Base-by-base conservation (phyloP, 2,113 vertebrate genomes). In the Puffinus mauretanicus region DNA sequence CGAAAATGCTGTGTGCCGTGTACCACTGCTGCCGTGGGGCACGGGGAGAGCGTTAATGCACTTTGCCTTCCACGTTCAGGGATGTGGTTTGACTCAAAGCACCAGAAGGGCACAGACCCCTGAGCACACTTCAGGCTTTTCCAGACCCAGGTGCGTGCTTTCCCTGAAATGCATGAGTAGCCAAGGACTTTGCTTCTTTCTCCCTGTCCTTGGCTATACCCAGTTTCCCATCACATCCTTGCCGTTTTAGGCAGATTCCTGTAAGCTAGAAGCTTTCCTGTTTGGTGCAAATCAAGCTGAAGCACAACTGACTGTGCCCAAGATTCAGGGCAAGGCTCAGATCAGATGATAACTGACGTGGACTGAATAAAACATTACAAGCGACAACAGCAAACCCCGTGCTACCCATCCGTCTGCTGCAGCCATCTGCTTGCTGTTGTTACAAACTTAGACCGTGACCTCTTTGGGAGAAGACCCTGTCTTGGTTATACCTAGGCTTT, bases 31-130 rank as follows among this genome's bases (percentile, higher is more conserved):
- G 52, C 24, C 3, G 0, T 8, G 73, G 57, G 26, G 8, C 25
- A 10, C 0, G 0, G 29, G 47, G 54, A 20, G 44, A 46, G 15
- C 4, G 1, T 30, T 19, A 3, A 16, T 16, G 25, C 11, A 14
- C 44, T 65, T 69, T 42, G 44, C 26, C 30, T 49, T n/a, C 46
- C 29, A 7, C 1, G 0, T 29, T 30, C 58, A 14, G 51, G 55
- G 40, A 10, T 30, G 36, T 4, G 7, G 8, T 34, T 84, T 61
- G 65, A 14, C 49, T 64, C 34, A 27, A 64, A 49, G n/a, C 34
- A 38, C 38, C 40, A 21, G 46, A 7, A 17, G 32, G 36, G 18
- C 25, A 9, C 52, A 55, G 62, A 62, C 11, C 24, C 20, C 32
- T 14, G 20, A 25, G 44, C 36, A n/a, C 26, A 2, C 61, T 38